Evolutionary conservation across 2,113 vertebrate genomes (phyloP).

Genomic region (Willisornis vidua): DNA sequence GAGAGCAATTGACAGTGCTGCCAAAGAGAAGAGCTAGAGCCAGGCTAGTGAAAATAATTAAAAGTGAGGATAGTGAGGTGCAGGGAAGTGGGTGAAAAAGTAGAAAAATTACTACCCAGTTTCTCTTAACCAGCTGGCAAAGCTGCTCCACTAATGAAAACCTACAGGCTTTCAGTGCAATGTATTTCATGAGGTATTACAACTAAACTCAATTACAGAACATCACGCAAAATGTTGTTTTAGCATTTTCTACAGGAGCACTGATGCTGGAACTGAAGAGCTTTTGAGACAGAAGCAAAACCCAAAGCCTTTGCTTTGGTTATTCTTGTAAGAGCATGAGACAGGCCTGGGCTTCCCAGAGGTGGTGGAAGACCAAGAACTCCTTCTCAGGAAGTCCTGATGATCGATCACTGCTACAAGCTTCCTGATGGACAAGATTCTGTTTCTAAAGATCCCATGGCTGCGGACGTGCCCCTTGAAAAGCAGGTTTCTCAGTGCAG

Average conservation of each 20-base stretch:
- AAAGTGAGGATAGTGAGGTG: neutral
- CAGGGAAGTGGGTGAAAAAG: neutral
- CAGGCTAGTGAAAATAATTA: neutral
- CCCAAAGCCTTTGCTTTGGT: neutral
- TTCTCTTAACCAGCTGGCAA: neutral
- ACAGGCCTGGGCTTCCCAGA: neutral
- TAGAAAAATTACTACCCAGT: neutral
- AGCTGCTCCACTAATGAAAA: neutral
- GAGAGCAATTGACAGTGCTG: neutral
- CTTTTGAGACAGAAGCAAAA: neutral
- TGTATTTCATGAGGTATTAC: neutral
- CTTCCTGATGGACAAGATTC: conserved; percentile 5
- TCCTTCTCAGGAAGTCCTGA: neutral
- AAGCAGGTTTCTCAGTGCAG: conserved; percentile 28
- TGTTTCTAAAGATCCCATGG: neutral
- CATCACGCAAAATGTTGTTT: neutral
- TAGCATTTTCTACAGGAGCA: neutral
- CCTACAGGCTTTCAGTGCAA: neutral
- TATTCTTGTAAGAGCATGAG: neutral
- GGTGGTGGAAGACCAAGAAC: neutral
- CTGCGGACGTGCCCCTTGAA: neutral
- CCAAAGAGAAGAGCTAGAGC: neutral
- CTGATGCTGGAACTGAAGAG: neutral
- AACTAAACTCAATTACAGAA: neutral
- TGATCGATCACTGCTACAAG: neutral